phyloP scores from a whole-genome alignment of 2,888 invertebrate genomes.

The Phyto melanocephala region DNA sequence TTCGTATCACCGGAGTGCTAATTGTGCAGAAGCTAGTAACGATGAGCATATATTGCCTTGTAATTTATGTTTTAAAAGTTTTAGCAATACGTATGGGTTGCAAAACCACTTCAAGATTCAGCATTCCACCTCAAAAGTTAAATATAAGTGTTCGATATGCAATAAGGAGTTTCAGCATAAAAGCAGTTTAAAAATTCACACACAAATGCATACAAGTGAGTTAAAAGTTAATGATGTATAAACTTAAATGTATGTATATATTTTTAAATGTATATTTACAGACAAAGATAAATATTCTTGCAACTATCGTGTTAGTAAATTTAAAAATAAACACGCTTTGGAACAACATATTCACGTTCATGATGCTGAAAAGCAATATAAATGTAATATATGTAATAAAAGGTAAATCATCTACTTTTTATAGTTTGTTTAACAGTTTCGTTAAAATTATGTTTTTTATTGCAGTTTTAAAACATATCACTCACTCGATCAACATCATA shows the following conservation, averaged over 20 bases:
- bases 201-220: slow-evolving; percentile 69
- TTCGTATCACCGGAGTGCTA: slow-evolving; percentile 64
- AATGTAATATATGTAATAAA: slow-evolving; percentile 79
- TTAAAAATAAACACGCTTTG: slow-evolving; percentile 79
- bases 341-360: slow-evolving; percentile 80
- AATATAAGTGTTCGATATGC: slow-evolving; percentile 57
- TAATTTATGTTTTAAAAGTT: slow-evolving; percentile 69
- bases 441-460: slow-evolving; percentile 42
- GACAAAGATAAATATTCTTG: slow-evolving; percentile 77
- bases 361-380: slow-evolving; percentile 76
- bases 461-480: slow-evolving; percentile 71
- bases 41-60: slow-evolving; percentile 65
- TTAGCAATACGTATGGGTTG: slow-evolving; percentile 63
- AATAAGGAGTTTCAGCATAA: slow-evolving; percentile 54
- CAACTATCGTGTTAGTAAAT: slow-evolving; percentile 79
- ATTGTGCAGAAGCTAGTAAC: slow-evolving; percentile 32
- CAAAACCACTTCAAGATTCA: slow-evolving; percentile 68
- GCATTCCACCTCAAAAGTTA: slow-evolving; percentile 41
- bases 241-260: neutral
- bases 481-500: slow-evolving; percentile 78
- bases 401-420: slow-evolving; percentile 33
- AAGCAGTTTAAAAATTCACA: slow-evolving; percentile 66
- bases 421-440: neutral
- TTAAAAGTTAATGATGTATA: neutral
- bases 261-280: slow-evolving; percentile 29